These are phyloP conservation scores for Timandra comae DNA, from an alignment of 2,888 invertebrate species.

Conservation along the genomic window DNA sequence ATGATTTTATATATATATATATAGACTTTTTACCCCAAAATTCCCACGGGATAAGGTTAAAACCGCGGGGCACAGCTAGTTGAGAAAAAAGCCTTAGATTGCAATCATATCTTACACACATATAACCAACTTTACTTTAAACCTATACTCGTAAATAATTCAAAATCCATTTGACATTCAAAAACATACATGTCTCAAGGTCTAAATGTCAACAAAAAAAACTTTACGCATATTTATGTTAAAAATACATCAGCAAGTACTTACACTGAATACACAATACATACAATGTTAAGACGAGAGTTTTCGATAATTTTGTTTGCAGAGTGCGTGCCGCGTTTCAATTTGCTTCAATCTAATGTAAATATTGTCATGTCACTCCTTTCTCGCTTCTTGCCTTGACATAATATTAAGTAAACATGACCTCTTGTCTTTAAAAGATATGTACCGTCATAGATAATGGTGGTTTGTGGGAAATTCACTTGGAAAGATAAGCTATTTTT, in stretches of 20 bases:
- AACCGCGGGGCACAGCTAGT: too few relatives aligned
- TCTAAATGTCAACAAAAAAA: too few relatives aligned
- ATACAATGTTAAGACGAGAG: background rate
- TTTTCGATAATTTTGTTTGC: constrained; percentile 5
- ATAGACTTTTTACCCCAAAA: too few relatives aligned
- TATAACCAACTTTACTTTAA: too few relatives aligned
- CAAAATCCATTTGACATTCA: too few relatives aligned
- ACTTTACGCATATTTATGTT: too few relatives aligned
- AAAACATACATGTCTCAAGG: too few relatives aligned
- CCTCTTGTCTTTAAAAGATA: background rate
- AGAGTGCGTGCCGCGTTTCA: constrained; percentile 6
- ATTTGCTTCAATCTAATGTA: constrained; percentile 8
- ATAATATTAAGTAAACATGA: constrained; percentile 6
- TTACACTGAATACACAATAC: background rate
- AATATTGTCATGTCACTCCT: constrained; percentile 8
- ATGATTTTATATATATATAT: too few relatives aligned
- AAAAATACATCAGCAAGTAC: background rate
- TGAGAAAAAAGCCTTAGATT: too few relatives aligned
- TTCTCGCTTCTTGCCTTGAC: constrained; percentile 5
- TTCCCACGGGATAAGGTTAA: too few relatives aligned
- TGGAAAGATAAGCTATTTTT: background rate
- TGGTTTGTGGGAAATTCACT: background rate
- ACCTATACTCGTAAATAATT: too few relatives aligned
- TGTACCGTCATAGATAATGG: background rate
- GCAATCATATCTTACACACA: too few relatives aligned